Evolutionary conservation across 2,888 invertebrate genomes (phyloP), one percentile per base, ranked within the genome.

Genomic region (Synergus umbraculus): DNA sequence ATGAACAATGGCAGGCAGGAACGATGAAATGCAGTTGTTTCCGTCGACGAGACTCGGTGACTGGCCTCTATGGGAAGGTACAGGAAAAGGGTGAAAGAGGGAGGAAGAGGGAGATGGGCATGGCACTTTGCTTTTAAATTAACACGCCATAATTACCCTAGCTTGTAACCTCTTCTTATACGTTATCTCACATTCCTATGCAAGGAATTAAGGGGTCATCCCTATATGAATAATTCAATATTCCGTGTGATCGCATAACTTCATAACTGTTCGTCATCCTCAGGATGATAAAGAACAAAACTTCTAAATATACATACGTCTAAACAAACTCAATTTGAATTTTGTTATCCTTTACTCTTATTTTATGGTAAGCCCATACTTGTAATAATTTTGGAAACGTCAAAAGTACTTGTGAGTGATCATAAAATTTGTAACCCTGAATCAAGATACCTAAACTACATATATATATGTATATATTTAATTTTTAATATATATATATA

Each of bases 111-210:
- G 76, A 69, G 79, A 78, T 60, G 83, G 80, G 80, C 77, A 60
- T 64, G 79, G 54, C 69, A 49, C 81, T 82, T 86, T 81, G 83
- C 85, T 87, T 89, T 86, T 84, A 85, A 89, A 89, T 88, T 87
- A 87, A 87, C 85, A 85, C 84, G 82, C 78, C 65, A 83, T 86
- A 87, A 89, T 89, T 89, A 87, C 85, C 84, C 80, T 66, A 77
- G 54, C 80, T 81, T 73, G 76, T 80, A 84, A 82, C 73, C 78
- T 82, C 18, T 66, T 22, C 22, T 22, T 22, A 22, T 22, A 78
- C 63, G 84, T 85, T 88, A 87, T 87, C 86, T 83, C 80, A 82
- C 85, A 87, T 89, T 87, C 87, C 86, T 79, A 49, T 49, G 37
- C 76, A 44, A 79, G 1, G 22, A 22, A 22, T 22, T 22, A 22